Evolutionary conservation across 2,888 invertebrate genomes (phyloP).

Genomic region (Protodeltote pygarga): DNA sequence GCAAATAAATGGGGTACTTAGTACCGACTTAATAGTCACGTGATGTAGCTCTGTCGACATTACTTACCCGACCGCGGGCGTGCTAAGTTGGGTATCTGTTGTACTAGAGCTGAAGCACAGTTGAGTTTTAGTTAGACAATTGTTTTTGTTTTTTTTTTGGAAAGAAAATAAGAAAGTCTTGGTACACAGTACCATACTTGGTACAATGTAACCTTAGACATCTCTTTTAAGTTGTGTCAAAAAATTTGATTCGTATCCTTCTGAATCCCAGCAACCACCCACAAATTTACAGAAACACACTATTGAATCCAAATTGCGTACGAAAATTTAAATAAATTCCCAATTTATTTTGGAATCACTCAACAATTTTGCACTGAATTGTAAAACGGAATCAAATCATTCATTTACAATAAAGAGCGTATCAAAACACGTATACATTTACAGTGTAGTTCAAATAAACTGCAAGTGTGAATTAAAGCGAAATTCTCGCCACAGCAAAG

Average conservation of each 20-base stretch:
- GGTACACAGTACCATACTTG: too few species aligned
- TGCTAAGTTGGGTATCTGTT: conserved; percentile 29
- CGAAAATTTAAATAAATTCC: conserved; percentile 17
- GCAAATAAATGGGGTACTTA: conserved; percentile 51
- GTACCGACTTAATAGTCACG: conserved; percentile 45
- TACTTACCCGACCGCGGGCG: conserved; percentile 31
- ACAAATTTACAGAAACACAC: too few species aligned
- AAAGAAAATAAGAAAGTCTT: too few species aligned
- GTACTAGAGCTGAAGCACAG: conserved; percentile 13
- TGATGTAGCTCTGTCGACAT: conserved; percentile 36
- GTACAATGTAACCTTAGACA: too few species aligned
- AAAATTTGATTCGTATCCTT: too few species aligned
- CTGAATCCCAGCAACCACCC: too few species aligned
- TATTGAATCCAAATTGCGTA: too few species aligned
- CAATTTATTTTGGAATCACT: background rate
- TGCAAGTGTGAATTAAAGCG: conserved; percentile 47
- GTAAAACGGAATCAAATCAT: conserved; percentile 31
- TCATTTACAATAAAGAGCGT: conserved; percentile 35
- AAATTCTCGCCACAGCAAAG: conserved; percentile 45
- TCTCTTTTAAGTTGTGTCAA: too few species aligned
- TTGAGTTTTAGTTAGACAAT: too few species aligned
- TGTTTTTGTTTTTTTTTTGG: conserved; percentile 15
- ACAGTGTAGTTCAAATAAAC: conserved; percentile 46
- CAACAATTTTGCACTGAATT: conserved; percentile 5
- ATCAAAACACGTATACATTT: conserved; percentile 34